Conservation (phyloP, 1,140 invertebrate genomes). For the Sitodiplosis mosellana region DNA sequence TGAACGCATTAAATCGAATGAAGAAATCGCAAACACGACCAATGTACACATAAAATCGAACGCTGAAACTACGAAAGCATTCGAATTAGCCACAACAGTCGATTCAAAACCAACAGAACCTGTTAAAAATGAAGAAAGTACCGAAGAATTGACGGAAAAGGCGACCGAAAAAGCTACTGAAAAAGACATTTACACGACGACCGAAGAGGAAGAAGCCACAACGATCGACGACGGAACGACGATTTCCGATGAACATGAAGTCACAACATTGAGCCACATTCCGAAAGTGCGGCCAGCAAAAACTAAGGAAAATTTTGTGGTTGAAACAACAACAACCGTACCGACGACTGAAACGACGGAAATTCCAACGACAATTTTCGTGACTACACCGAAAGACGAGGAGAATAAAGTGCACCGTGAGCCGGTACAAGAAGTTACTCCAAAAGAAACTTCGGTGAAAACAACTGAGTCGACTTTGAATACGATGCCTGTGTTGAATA, state of each 20-base stretch:
- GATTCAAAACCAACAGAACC: background rate
- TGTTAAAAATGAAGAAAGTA: background rate
- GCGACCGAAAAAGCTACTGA: background rate
- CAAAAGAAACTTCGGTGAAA: too few relatives aligned
- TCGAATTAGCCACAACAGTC: too few relatives aligned
- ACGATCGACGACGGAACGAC: background rate
- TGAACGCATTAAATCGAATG: too few relatives aligned
- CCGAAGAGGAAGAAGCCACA: background rate
- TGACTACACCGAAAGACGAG: background rate
- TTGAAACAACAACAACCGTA: background rate
- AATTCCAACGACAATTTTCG: background rate
- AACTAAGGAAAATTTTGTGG: too few relatives aligned
- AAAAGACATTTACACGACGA: background rate
- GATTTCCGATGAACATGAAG: background rate
- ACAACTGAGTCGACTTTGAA: background rate
- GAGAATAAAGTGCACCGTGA: background rate
- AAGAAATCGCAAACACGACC: too few relatives aligned
- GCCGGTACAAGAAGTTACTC: too few relatives aligned
- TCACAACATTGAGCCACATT: background rate
- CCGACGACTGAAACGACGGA: background rate
- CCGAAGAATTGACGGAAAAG: background rate
- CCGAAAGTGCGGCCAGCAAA: too few relatives aligned
- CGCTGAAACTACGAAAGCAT: too few relatives aligned
- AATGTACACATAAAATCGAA: too few relatives aligned
- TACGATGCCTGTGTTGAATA: background rate